Evolutionary conservation across 2,797 vertebrate species (phyloP).

Genomic region (Bryconaethiops microstoma): DNA sequence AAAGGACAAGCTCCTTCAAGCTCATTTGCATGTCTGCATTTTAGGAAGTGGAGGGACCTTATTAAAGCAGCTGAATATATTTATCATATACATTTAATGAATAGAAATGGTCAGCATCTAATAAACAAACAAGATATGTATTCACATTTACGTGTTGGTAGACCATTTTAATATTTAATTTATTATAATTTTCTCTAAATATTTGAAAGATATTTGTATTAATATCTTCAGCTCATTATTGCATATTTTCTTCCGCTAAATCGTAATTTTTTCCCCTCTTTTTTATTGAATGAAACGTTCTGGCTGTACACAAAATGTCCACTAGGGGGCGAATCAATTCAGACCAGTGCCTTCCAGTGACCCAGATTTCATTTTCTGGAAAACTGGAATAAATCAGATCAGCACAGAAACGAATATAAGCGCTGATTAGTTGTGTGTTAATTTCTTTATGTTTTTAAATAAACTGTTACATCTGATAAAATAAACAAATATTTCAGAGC

Average conservation of each 20-base stretch:
- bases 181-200: neutral
- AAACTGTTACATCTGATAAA: neutral
- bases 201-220: neutral
- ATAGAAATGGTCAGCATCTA: neutral
- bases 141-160: too few species aligned
- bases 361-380: slow-evolving; percentile 33
- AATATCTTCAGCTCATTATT: neutral
- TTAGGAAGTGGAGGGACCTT: neutral
- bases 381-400: slow-evolving; percentile 22
- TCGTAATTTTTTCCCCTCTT: neutral
- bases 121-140: too few species aligned
- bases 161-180: neutral
- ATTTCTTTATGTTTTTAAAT: neutral
- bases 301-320: neutral
- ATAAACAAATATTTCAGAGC: neutral
- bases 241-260: neutral
- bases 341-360: slow-evolving; percentile 24
- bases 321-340: slow-evolving; percentile 71
- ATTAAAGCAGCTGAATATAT: neutral
- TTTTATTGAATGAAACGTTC: neutral
- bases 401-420: neutral
- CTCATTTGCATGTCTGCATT: neutral
- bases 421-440: neutral
- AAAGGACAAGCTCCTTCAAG: neutral
- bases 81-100: neutral